Evolutionary conservation across 2,113 vertebrate species (phyloP), one percentile per base, ranked within the genome.

Genomic region (Vidua macroura): DNA sequence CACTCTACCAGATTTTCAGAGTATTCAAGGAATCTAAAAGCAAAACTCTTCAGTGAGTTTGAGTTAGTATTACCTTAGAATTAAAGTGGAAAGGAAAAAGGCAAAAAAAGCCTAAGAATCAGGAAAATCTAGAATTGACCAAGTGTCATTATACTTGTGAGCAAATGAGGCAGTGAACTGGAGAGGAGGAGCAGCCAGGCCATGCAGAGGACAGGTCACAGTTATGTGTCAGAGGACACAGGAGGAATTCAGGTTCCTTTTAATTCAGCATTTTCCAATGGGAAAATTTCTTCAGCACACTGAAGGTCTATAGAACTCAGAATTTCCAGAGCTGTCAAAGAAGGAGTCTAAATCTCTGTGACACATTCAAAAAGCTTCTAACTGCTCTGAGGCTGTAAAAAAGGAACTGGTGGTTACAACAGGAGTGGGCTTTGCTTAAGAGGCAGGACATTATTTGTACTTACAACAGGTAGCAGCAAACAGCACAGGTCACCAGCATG

Each of bases 401-500:
- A 79, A 27, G n/a, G 66, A 72, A 41, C 17, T 62, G 44, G 25
- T 37, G 5, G 30, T 31, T 8, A 1, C 27, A 72, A 44, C 27
- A 74, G 59, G 70, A 77, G 53, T 4, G n/a, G 44, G 21, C 33
- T n/a, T 66, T 25, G 66, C 59, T 43, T 10, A 21, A 66, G 80
- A 52, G 48, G 46, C 75, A 91, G 88, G 85, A 39, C 8, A 37
- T 52, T 94, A 52, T 92, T 96, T 86, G 97, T 99, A 99, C 99
- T 99, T 97, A 99, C 99, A 99, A 99, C 84, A 99, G 97, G 93
- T 99, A 99, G 97, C 99, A 99, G 98, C 99, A 99, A 67, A 99
- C 97, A 27, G 99, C 98, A 97, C 99, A 99, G 22, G 99, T 98
- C 81, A 99, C 98, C 98, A 99, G 96, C 99, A 99, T 99, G 41